Evolutionary conservation across 2,888 invertebrate genomes (phyloP).

Genomic region (Embidobia sp.): DNA sequence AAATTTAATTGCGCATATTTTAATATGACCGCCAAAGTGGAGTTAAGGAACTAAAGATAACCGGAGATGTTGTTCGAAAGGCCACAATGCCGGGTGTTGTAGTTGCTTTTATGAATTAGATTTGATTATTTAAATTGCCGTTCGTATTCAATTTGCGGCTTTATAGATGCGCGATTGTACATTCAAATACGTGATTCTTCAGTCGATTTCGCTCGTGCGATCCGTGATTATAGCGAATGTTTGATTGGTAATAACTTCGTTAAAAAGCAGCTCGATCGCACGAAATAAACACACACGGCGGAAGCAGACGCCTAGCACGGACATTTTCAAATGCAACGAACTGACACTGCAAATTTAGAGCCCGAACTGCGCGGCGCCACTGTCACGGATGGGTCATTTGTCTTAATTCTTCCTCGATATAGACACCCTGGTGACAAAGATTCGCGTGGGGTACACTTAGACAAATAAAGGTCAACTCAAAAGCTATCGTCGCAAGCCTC

Average conservation of each 20-base stretch:
- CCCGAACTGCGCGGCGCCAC: slow-evolving; percentile 40
- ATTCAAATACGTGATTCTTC: slow-evolving; percentile 13
- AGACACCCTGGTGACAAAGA: slow-evolving; percentile 54
- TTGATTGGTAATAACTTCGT: slow-evolving; percentile 18
- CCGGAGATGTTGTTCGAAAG: too few species aligned
- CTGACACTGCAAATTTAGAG: slow-evolving; percentile 56
- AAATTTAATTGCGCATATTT: slow-evolving; percentile 40
- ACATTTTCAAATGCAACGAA: slow-evolving; percentile 22
- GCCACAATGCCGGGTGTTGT: too few species aligned
- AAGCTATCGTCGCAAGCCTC: slow-evolving; percentile 29
- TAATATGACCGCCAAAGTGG: slow-evolving; percentile 30
- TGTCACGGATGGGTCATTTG: slow-evolving; percentile 51
- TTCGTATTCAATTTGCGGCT: slow-evolving; percentile 16
- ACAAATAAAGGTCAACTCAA: slow-evolving; percentile 44
- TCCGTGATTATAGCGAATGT: slow-evolving; percentile 18
- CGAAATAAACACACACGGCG: too few species aligned
- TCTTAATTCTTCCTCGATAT: slow-evolving; percentile 56
- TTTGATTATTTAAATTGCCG: slow-evolving; percentile 40
- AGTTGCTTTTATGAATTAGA: too few species aligned
- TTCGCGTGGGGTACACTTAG: slow-evolving; percentile 25
- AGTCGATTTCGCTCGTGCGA: too few species aligned
- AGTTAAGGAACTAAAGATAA: slow-evolving; percentile 20
- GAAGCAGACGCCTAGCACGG: background rate
- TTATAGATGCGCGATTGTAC: slow-evolving; percentile 19
- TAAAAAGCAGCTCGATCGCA: slow-evolving; percentile 11